Evolutionary conservation across 2,888 invertebrate species (phyloP).

Genomic region (Pristionchus japonicus): DNA sequence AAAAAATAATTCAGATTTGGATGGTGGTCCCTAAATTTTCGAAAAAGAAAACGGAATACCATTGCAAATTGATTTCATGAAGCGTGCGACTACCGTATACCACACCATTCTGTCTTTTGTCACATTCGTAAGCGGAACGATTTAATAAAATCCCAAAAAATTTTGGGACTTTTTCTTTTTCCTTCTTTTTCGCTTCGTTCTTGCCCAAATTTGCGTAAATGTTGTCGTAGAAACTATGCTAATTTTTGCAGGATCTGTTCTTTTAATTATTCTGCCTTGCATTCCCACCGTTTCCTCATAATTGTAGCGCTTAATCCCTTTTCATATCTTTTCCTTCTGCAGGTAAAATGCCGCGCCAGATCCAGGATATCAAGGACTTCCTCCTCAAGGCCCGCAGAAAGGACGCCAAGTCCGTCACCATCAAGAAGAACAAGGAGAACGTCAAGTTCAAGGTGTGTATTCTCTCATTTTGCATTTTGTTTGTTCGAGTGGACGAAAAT

Average conservation of each 20-base stretch:
- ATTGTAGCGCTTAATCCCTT: background rate
- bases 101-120: background rate
- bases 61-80: too few relatives aligned
- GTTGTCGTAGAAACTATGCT: background rate
- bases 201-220: background rate
- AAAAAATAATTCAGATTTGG: too few relatives aligned
- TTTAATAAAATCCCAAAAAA: constrained; percentile 28
- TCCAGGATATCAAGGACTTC: constrained; percentile 99
- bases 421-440: constrained; percentile 97
- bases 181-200: background rate
- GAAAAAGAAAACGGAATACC: too few relatives aligned
- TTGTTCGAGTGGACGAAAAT: background rate
- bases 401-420: constrained; percentile 95
- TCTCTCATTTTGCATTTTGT: background rate
- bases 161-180: constrained; percentile 42
- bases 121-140: constrained; percentile 26
- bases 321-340: background rate
- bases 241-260: background rate
- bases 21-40: too few relatives aligned
- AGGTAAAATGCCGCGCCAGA: constrained; percentile 88
- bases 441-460: constrained; percentile 88
- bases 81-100: constrained; percentile 39
- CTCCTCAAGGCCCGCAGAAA: constrained; percentile 95
- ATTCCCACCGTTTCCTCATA: background rate
- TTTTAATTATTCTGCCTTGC: background rate